Evolutionary conservation across 2,888 invertebrate species (phyloP), one percentile per base, ranked within the genome.

Genomic region (Altica lythri): DNA sequence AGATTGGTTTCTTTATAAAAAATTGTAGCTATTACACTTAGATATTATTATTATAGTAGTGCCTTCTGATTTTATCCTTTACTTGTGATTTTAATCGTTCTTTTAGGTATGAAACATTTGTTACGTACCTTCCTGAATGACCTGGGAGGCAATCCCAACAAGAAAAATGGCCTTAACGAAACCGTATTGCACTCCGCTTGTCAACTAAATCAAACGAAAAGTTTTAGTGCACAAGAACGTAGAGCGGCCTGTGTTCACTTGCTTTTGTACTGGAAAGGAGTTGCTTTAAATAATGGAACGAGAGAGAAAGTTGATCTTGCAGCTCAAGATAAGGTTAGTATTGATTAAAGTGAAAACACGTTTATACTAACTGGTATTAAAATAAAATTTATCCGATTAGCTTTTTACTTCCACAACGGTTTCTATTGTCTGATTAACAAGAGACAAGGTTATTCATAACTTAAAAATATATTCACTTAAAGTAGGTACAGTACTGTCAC

Each of bases 131-230:
- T 86, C 70, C 74, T 86, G 17, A 80, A 79, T 67, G 84, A 86
- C 57, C 75, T 83, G 50, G 81, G 81, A 22, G 86, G 86, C 5
- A 86, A 86, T 72, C 86, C 86, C 13, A 86, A 86, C 73, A 86
- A 86, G 73, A 81, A 80, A 55, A 86, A 86, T 71, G 80, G 77
- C 12, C 73, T 77, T 37, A 84, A 85, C 66, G 84, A 86, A 70
- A 84, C 83, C 1, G 80, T 83, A 5, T 73, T 86, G 53, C 86
- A 86, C 69, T 77, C 81, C 62, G 82, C 84, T 22, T 86, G 86
- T 66, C 78, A 79, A 53, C 71, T 80, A 58, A 73, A 74, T 40
- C 73, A 75, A 51, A 77, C 76, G 22, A 76, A 78, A 63, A 78
- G 78, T 57, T 79, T 78, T 50, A 80, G 81, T 34, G 80, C 81